phyloP scores from a whole-genome alignment of 2,888 invertebrate species.

The Polietes domitor region DNA sequence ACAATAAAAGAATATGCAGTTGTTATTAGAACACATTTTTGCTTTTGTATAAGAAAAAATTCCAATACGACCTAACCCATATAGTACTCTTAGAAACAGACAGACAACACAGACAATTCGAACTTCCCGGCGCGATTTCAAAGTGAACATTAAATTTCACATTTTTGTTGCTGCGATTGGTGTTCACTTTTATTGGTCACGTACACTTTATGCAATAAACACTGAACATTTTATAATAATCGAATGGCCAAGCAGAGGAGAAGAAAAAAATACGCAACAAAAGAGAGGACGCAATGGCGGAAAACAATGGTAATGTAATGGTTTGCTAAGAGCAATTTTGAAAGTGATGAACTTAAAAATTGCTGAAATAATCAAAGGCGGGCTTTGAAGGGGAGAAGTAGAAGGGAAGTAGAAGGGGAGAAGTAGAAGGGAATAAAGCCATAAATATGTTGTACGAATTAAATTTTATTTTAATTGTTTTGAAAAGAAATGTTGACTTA shows the following conservation, averaged over 20 bases:
- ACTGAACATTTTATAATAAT: slow-evolving; percentile 75
- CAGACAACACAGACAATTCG: background rate
- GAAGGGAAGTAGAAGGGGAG: no score
- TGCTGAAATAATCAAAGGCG: slow-evolving; percentile 18
- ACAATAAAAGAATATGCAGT: no score
- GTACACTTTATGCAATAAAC: slow-evolving; percentile 76
- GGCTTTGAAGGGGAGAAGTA: no score
- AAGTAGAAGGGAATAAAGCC: no score
- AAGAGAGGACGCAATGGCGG: background rate
- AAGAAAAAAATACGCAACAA: slow-evolving; percentile 12
- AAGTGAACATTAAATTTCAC: slow-evolving; percentile 65
- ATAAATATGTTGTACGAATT: no score
- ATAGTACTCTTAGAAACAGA: background rate
- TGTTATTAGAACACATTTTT: no score
- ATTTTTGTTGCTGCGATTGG: background rate
- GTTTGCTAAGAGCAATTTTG: background rate
- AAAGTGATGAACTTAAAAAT: background rate
- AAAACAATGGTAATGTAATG: background rate
- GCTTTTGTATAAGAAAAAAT: no score
- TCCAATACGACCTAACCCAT: no score
- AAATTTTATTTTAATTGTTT: no score
- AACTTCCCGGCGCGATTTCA: slow-evolving; percentile 25
- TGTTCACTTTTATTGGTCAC: slow-evolving; percentile 70
- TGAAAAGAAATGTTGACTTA: no score
- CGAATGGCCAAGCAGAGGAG: slow-evolving; percentile 71